A percentile compares a stretch with the other conserved stretches of the same genome.
These are phyloP conservation scores for Phania funesta DNA, from an alignment of 2,888 invertebrate species.

Conservation along the genomic window DNA sequence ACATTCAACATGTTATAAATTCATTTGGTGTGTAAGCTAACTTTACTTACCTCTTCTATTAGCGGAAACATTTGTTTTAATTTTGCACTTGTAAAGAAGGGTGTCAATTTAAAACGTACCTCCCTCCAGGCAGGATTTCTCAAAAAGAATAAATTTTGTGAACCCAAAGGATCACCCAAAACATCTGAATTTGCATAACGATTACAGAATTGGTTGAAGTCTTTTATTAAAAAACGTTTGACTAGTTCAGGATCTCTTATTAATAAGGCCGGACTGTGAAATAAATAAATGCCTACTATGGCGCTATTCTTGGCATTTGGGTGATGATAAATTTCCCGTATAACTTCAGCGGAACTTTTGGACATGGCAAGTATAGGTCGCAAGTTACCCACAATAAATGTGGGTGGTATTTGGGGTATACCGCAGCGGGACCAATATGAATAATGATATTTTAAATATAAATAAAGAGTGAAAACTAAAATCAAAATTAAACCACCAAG, in stretches of 20 bases:
- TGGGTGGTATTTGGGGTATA: conserved; percentile 77
- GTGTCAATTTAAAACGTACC: conserved; percentile 80
- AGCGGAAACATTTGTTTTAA: conserved; percentile 78
- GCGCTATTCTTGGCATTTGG: conserved; percentile 72
- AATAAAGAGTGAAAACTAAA: conserved; percentile 43
- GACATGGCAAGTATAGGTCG: conserved; percentile 75
- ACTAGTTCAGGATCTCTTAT: conserved; percentile 80
- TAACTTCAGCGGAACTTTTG: conserved; percentile 75
- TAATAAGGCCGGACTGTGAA: conserved; percentile 80
- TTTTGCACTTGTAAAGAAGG: conserved; percentile 80
- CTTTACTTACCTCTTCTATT: conserved; percentile 73
- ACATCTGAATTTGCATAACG: conserved; percentile 77
- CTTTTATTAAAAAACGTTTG: conserved; percentile 80
- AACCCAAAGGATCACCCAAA: conserved; percentile 79
- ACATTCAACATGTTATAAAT: no score
- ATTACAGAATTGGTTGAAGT: conserved; percentile 80
- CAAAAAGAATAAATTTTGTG: conserved; percentile 80
- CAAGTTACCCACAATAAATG: conserved; percentile 80
- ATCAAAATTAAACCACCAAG: conserved; percentile 40
- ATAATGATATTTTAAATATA: conserved; percentile 70
- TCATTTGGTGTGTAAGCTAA: no score
- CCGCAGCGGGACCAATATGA: conserved; percentile 76
- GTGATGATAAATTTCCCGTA: conserved; percentile 78
- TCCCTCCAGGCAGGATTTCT: conserved; percentile 81
- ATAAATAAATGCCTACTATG: conserved; percentile 80